Evolutionary conservation across 2,797 vertebrate genomes (phyloP).

Genomic region (Hydrophis major): DNA sequence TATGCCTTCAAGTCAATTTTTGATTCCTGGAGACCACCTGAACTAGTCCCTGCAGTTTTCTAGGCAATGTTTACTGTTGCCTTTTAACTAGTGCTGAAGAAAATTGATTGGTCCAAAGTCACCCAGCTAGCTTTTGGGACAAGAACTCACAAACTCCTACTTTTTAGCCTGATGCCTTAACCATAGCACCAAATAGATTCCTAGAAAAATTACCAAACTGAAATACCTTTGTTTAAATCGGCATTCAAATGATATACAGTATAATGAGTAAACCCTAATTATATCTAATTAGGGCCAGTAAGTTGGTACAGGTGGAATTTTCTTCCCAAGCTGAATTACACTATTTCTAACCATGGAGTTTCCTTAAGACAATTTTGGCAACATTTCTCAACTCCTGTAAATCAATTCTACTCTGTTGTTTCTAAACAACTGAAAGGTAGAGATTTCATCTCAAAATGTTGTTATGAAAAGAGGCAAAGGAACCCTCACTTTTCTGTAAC

Average conservation of each 20-base stretch:
- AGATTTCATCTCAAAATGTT: background rate
- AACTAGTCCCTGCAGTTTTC: background rate
- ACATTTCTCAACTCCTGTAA: background rate
- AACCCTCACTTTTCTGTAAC: slow-evolving; percentile 63
- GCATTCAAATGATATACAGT: background rate
- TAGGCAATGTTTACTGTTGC: background rate
- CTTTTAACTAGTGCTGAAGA: background rate
- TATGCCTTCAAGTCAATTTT: background rate
- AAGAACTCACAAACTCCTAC: background rate
- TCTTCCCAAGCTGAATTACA: background rate
- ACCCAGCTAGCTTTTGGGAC: background rate
- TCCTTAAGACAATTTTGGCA: background rate
- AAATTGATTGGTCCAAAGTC: background rate
- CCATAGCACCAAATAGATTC: background rate
- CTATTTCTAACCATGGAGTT: too few species aligned
- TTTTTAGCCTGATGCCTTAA: background rate
- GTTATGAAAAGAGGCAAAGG: accelerated
- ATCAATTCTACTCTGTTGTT: background rate
- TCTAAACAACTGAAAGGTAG: background rate
- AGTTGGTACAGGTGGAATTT: background rate
- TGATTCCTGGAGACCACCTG: background rate
- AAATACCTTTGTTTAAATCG: background rate
- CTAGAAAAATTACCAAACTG: background rate
- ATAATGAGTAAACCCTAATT: background rate
- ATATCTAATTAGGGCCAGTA: background rate